phyloP scores from a whole-genome alignment of 2,888 invertebrate genomes.

The Anorthoa munda region DNA sequence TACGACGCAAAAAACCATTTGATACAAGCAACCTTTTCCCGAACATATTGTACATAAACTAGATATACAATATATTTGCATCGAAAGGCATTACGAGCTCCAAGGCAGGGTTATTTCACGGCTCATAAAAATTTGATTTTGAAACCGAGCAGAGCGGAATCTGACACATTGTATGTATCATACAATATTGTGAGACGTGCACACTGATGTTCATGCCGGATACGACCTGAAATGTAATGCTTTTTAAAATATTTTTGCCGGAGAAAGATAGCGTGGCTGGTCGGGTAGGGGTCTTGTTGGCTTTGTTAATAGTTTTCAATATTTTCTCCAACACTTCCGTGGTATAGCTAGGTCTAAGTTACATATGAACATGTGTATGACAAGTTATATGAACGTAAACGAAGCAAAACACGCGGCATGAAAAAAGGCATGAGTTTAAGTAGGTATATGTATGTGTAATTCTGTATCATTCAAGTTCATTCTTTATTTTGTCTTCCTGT shows the following conservation, averaged over 20 bases:
- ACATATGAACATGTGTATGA: no score
- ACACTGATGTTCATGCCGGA: conserved; percentile 53
- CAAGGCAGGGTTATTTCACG: conserved; percentile 73
- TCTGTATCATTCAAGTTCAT: not conserved
- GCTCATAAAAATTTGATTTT: conserved; percentile 78
- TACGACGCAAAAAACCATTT: conserved; percentile 56
- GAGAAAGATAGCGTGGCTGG: conserved; percentile 22
- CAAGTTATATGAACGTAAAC: no score
- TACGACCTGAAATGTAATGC: conserved; percentile 53
- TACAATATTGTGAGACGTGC: conserved; percentile 66
- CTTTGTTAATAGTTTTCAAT: not conserved
- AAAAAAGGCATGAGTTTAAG: no score
- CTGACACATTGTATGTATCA: conserved; percentile 74
- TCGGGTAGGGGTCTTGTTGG: conserved; percentile 9
- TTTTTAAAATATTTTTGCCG: conserved; percentile 52
- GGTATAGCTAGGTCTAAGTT: no score
- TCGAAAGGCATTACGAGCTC: conserved; percentile 65
- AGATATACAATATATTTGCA: conserved; percentile 67
- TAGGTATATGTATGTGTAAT: no score
- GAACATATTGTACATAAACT: conserved; percentile 59
- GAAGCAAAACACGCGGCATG: no score
- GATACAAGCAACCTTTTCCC: conserved; percentile 45
- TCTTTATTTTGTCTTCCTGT: not conserved
- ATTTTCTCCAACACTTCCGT: not conserved
- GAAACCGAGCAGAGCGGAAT: conserved; percentile 67